These are phyloP conservation scores for Eupeodes luniger DNA, from an alignment of 2,888 invertebrate species.

Conservation along the genomic window DNA sequence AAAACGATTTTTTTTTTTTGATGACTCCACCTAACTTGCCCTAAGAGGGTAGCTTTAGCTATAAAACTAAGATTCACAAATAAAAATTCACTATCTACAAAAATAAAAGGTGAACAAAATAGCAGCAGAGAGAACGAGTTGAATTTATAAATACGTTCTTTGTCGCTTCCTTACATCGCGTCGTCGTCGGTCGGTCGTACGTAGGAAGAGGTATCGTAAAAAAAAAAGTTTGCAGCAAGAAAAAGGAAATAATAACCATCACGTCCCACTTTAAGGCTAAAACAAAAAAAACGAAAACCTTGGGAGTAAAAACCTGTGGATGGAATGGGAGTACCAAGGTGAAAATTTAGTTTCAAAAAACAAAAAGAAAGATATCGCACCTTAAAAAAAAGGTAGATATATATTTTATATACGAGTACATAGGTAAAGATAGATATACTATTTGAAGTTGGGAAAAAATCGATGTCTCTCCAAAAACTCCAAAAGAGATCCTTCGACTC, in stretches of 20 bases:
- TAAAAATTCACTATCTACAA: neutral
- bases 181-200: neutral
- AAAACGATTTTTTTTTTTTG: neutral
- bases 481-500: slow-evolving; percentile 32
- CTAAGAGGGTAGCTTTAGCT: neutral
- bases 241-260: slow-evolving; percentile 5
- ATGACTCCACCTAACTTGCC: neutral
- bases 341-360: neutral
- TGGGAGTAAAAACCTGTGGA: neutral
- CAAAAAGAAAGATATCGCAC: slow-evolving; percentile 13
- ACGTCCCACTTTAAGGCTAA: slow-evolving; percentile 31
- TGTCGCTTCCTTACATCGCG: too few species aligned
- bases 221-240: slow-evolving; percentile 6
- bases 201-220: slow-evolving; percentile 1
- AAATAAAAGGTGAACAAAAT: slow-evolving; percentile 20
- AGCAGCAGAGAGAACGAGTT: slow-evolving; percentile 43
- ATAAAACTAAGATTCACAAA: neutral
- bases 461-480: slow-evolving; percentile 20
- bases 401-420: too few species aligned
- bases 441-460: slow-evolving; percentile 16
- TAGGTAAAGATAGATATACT: slow-evolving; percentile 25
- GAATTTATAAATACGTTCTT: slow-evolving; percentile 46
- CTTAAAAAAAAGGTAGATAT: neutral
- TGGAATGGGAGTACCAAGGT: neutral
- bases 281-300: neutral